These are phyloP conservation scores for Elaphurus davidianus DNA, from an alignment of 2,113 vertebrate species.

Conservation along the genomic window DNA sequence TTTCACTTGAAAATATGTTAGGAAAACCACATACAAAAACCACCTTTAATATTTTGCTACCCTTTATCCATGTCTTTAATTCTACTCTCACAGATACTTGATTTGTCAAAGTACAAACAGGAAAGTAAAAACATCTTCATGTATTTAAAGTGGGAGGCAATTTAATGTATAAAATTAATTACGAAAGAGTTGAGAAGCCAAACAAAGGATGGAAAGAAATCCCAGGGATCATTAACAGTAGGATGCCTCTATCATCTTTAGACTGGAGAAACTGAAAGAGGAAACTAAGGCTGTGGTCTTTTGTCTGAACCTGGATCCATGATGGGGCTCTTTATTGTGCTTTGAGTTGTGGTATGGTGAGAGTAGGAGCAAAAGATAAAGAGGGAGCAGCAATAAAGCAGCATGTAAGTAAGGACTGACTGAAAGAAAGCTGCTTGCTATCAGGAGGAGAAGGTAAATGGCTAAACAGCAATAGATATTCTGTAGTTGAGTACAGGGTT, in stretches of 20 bases:
- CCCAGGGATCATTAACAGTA: neutral
- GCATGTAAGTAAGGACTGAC: neutral
- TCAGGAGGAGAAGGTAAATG: neutral
- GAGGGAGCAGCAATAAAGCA: neutral
- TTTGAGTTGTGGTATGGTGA: neutral
- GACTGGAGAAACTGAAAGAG: neutral
- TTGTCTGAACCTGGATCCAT: neutral
- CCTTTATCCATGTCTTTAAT: rapidly evolving
- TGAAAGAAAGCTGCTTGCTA: neutral
- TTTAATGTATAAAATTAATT: neutral
- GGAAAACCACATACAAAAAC: neutral
- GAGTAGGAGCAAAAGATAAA: neutral
- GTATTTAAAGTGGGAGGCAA: neutral
- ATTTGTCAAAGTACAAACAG: neutral
- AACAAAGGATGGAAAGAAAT: neutral
- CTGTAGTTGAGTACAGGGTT: neutral
- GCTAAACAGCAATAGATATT: neutral
- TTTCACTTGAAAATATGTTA: neutral
- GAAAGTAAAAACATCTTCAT: neutral
- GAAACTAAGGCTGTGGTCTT: neutral
- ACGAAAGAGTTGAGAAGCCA: neutral
- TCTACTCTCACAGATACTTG: neutral
- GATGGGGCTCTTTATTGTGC: neutral
- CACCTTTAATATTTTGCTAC: neutral
- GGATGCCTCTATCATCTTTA: neutral